phyloP scores from a whole-genome alignment of 1,140 invertebrate species.

The Lepidurus apus region DNA sequence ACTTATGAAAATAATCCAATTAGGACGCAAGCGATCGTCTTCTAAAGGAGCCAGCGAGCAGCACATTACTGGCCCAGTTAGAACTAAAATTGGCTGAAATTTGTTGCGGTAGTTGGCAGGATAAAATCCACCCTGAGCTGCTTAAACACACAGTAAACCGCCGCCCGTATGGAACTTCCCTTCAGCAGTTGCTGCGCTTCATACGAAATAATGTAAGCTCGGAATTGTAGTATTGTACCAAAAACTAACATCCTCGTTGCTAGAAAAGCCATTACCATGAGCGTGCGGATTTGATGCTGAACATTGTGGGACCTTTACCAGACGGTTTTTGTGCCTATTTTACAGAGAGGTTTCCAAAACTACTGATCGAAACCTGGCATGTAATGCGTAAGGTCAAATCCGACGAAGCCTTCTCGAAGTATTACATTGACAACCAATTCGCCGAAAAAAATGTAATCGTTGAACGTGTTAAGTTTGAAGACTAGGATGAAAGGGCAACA shows the following conservation, averaged over 20 bases:
- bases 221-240: no score
- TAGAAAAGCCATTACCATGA: conserved; percentile 96
- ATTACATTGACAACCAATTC: conserved; percentile 55
- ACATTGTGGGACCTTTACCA: conserved; percentile 77
- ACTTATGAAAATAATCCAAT: conserved; percentile 38
- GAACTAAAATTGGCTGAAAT: conserved; percentile 63
- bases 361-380: conserved; percentile 78
- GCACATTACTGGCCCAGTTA: conserved; percentile 59
- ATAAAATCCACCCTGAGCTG: no score
- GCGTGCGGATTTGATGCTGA: conserved; percentile 66
- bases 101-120: conserved; percentile 59
- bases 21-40: conserved; percentile 94
- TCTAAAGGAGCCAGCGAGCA: conserved; percentile 49
- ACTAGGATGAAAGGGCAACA: no score
- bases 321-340: conserved; percentile 88
- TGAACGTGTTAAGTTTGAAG: no score
- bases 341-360: conserved; percentile 75
- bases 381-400: conserved; percentile 70
- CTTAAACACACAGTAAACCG: no score
- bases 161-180: no score
- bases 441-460: not conserved
- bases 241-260: no score
- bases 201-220: no score
- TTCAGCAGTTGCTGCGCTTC: no score
- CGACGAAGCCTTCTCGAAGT: conserved; percentile 66